A percentile compares a stretch with the other conserved stretches of the same genome.
phyloP scores from a whole-genome alignment of 2,888 invertebrate species.

The Pyrrhosoma nymphula region DNA sequence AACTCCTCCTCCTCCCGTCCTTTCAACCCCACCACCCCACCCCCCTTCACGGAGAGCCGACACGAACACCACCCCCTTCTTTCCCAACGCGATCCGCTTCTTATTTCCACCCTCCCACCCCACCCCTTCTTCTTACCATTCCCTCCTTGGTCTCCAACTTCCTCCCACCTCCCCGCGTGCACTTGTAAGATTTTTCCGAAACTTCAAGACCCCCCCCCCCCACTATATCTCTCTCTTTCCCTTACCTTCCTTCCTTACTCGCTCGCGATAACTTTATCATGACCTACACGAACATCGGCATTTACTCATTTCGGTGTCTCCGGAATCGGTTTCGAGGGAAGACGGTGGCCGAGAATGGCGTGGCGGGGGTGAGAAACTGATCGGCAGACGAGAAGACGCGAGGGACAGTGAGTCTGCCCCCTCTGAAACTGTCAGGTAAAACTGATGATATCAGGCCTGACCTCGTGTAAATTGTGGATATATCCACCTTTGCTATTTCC shows the following conservation, averaged over 20 bases:
- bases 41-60: not conserved
- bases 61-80: not conserved
- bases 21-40: not conserved
- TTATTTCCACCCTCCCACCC: not conserved
- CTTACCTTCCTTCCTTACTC: not conserved
- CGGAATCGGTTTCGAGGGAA: not conserved
- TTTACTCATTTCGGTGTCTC: not conserved
- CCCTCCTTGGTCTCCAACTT: not conserved
- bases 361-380: too few species aligned
- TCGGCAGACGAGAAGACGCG: too few species aligned
- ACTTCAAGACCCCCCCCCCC: not conserved
- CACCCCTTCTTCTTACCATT: not conserved
- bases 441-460: too few species aligned
- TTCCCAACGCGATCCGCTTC: not conserved
- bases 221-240: not conserved
- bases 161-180: not conserved
- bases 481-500: too few species aligned
- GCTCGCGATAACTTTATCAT: not conserved
- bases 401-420: too few species aligned
- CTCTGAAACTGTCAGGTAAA: too few species aligned
- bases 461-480: too few species aligned
- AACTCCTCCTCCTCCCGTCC: too few species aligned
- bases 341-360: too few species aligned
- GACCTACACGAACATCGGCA: not conserved
- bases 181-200: constrained; percentile 35